These are phyloP conservation scores for Entomobrya multifasciata DNA, from an alignment of 2,888 invertebrate genomes.

Conservation along the genomic window DNA sequence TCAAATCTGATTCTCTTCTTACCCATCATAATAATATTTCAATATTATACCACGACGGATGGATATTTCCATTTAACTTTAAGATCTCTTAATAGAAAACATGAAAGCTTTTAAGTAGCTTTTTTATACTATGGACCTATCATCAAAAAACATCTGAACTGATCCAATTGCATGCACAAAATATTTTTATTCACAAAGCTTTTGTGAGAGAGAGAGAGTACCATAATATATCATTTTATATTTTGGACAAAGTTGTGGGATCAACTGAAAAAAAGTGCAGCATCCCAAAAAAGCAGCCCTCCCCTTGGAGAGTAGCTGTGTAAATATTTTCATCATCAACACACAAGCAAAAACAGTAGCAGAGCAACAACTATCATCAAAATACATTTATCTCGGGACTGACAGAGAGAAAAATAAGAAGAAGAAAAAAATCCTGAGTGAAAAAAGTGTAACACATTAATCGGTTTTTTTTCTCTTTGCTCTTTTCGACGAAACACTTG, in stretches of 20 bases:
- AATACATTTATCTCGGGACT: constrained; percentile 46
- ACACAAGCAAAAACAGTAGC: constrained; percentile 27
- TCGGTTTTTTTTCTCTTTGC: constrained; percentile 58
- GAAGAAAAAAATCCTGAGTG: constrained; percentile 41
- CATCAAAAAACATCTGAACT: constrained; percentile 46
- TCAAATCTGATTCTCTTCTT: constrained; percentile 32
- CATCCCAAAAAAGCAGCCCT: background rate
- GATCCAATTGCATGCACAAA: constrained; percentile 50
- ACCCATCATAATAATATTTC: constrained; percentile 43
- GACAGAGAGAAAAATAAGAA: constrained; percentile 23
- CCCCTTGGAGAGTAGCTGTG: background rate
- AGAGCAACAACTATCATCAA: constrained; percentile 56
- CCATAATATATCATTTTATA: constrained; percentile 21
- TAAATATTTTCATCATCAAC: constrained; percentile 42
- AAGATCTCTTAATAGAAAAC: background rate
- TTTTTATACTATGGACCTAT: constrained; percentile 41
- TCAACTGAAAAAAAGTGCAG: constrained; percentile 52
- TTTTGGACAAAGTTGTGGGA: constrained; percentile 49
- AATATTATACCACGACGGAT: constrained; percentile 29
- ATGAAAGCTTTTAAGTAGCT: constrained; percentile 62
- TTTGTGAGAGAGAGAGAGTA: background rate
- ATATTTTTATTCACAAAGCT: constrained; percentile 23
- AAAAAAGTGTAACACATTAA: constrained; percentile 72
- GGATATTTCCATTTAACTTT: constrained; percentile 9
- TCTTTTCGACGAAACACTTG: constrained; percentile 61